phyloP scores from a whole-genome alignment of 2,888 invertebrate species.

The Ceraclea dissimilis region DNA sequence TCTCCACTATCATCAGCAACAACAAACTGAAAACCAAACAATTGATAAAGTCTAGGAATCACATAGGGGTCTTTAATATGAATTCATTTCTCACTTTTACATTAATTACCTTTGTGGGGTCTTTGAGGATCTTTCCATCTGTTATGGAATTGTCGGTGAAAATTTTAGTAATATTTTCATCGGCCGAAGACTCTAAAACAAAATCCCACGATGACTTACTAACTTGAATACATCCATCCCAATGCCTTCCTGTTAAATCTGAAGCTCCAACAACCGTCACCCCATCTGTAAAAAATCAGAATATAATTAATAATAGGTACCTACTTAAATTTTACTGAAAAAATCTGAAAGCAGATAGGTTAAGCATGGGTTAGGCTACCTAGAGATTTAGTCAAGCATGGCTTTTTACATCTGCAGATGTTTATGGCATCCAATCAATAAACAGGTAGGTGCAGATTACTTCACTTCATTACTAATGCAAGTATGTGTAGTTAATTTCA shows the following conservation, averaged over 20 bases:
- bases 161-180: conserved; percentile 1
- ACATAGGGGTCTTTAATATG: no score
- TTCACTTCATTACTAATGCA: no score
- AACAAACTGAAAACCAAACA: conserved; percentile 35
- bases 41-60: conserved; percentile 1
- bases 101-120: conserved; percentile 35
- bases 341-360: no score
- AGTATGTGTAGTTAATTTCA: no score
- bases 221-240: conserved; percentile 41
- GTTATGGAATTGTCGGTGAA: conserved; percentile 28
- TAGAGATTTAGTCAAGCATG: no score
- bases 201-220: conserved; percentile 32
- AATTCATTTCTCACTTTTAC: no score
- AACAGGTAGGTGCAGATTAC: no score
- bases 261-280: conserved; percentile 40
- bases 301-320: neutral
- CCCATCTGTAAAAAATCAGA: conserved; percentile 34
- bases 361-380: no score
- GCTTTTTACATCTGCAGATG: no score
- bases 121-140: conserved; percentile 41
- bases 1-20: conserved; percentile 44
- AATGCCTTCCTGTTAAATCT: conserved; percentile 43
- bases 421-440: no score
- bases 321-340: neutral
- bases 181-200: neutral